These are phyloP conservation scores for Halcyon chelicuti DNA, from an alignment of 2,797 vertebrate genomes.

Conservation along the genomic window DNA sequence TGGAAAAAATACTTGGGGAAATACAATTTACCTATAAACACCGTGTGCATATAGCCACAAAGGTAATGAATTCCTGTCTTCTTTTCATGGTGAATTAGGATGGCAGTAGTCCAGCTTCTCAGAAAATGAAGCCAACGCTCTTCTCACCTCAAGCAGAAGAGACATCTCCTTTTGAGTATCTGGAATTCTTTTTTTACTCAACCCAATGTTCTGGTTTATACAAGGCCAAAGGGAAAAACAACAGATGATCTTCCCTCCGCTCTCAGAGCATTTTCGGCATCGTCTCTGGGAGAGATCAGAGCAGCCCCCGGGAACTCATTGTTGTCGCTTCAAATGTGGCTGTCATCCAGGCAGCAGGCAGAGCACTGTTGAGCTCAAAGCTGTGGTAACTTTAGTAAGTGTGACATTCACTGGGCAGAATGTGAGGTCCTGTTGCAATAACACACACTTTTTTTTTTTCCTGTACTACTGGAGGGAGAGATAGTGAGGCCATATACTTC, in stretches of 20 bases:
- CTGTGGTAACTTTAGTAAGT: slow-evolving; percentile 69
- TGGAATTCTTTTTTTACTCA: neutral
- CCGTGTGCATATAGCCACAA: fast-evolving
- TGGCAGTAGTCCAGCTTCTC: neutral
- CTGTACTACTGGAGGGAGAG: neutral
- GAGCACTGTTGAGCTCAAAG: slow-evolving; percentile 1
- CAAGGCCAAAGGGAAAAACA: neutral
- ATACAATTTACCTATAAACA: neutral
- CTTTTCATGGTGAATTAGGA: neutral
- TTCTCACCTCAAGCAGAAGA: neutral
- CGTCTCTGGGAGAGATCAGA: neutral
- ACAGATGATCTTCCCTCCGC: neutral
- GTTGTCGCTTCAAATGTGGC: slow-evolving; percentile 22
- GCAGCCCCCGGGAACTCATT: neutral
- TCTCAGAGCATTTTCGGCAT: neutral
- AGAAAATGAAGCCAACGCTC: neutral
- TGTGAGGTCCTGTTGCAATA: slow-evolving; percentile 38
- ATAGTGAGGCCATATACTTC: neutral
- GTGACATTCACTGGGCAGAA: slow-evolving; percentile 58
- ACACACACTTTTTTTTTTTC: neutral
- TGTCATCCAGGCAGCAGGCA: slow-evolving; percentile 30
- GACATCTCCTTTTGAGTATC: neutral
- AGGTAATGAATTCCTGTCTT: neutral
- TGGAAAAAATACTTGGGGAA: neutral
- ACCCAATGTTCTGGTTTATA: neutral